Percentiles rank a stretch among this genome's conserved stretches.
Conservation (phyloP, 2,888 invertebrate species). For the Camponotus fellah region DNA sequence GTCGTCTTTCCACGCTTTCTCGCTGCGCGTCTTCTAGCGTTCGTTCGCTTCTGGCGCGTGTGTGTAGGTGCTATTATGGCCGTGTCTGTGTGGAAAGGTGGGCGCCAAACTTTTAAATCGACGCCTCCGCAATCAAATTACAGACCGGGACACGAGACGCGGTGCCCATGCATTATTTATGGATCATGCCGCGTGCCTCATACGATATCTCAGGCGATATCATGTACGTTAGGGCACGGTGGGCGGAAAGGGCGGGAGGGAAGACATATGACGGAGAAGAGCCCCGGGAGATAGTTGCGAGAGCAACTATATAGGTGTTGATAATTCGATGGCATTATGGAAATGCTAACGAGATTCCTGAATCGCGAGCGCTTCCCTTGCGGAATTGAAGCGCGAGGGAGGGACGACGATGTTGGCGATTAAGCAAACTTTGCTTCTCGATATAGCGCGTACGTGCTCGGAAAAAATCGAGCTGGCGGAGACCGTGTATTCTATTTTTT, state of each 20-base stretch:
- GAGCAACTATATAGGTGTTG: constrained; percentile 68
- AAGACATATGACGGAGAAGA: constrained; percentile 4
- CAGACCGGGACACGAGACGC: constrained; percentile 80
- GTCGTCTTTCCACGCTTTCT: constrained; percentile 42
- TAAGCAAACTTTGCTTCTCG: constrained; percentile 45
- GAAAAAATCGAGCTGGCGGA: constrained; percentile 44
- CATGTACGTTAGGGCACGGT: constrained; percentile 22
- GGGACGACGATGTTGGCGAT: neutral
- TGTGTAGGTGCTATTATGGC: constrained; percentile 79
- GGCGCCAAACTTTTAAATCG: constrained; percentile 82
- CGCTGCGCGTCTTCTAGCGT: neutral
- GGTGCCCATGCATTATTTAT: constrained; percentile 83
- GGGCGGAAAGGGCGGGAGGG: neutral
- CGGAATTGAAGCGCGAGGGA: constrained; percentile 33
- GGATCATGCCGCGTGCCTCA: constrained; percentile 80
- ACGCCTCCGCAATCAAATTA: constrained; percentile 85
- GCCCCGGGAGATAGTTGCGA: constrained; percentile 49
- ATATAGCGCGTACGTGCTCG: constrained; percentile 51
- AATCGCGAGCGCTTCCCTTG: constrained; percentile 38
- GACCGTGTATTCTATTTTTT: constrained; percentile 3
- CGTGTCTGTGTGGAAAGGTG: constrained; percentile 74
- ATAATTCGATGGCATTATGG: constrained; percentile 75
- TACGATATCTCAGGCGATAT: constrained; percentile 51
- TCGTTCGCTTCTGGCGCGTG: neutral
- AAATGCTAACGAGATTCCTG: constrained; percentile 70